Conservation (phyloP, 2,113 vertebrate genomes). For the Psittacara wagleri region DNA sequence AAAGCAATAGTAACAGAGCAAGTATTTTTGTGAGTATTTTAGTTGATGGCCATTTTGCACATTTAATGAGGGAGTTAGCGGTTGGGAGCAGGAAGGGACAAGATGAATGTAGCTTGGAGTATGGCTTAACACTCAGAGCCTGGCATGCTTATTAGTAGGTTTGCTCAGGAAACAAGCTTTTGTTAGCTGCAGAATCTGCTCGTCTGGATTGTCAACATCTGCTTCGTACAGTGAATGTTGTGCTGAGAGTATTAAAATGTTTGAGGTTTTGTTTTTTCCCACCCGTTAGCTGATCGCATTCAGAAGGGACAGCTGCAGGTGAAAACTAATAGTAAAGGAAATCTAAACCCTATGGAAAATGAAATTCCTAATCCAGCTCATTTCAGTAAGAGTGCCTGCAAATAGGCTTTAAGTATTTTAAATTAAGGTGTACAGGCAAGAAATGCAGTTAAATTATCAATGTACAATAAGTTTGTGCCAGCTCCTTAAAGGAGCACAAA, state of each 20-base stretch:
- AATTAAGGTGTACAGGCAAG: background rate
- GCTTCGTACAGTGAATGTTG: background rate
- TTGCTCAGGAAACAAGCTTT: conserved; percentile 30
- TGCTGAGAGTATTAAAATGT: background rate
- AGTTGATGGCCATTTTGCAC: background rate
- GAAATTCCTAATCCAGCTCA: background rate
- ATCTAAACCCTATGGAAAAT: background rate
- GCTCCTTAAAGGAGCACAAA: background rate
- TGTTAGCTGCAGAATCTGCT: conserved; percentile 3
- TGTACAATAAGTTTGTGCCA: background rate
- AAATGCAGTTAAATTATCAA: background rate
- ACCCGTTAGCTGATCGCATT: background rate
- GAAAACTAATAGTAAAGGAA: background rate
- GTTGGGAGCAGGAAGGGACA: background rate
- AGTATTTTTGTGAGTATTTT: background rate
- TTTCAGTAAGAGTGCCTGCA: background rate
- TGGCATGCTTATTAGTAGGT: background rate
- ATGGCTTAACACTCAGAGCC: background rate
- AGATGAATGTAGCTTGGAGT: background rate
- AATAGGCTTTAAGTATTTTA: background rate
- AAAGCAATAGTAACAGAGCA: background rate
- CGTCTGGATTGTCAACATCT: background rate
- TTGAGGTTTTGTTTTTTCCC: background rate
- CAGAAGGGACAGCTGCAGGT: background rate
- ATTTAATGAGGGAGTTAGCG: background rate